A percentile compares a stretch with the other conserved stretches of the same genome.
These are phyloP conservation scores for Sebastes iracundus DNA, from an alignment of 2,797 vertebrate species.

Conservation along the genomic window DNA sequence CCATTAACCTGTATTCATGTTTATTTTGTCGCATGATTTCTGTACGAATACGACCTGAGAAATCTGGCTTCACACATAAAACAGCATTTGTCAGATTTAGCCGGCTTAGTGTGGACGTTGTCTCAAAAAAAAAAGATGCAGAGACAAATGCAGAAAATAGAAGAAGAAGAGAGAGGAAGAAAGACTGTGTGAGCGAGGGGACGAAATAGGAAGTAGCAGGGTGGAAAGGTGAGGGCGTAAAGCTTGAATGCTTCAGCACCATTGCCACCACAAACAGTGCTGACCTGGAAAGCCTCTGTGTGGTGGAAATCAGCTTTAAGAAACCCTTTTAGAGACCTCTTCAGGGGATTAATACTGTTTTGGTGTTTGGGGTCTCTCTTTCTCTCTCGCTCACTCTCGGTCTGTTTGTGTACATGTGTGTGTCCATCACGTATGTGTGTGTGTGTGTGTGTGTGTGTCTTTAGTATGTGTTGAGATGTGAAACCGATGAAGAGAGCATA, in stretches of 20 bases:
- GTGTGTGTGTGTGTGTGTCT: not conserved
- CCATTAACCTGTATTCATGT: not conserved
- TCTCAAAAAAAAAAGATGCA: not conserved
- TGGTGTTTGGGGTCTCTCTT: constrained; percentile 63
- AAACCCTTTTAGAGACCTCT: constrained; percentile 74
- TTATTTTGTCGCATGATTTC: not conserved
- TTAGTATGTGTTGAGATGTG: constrained; percentile 27
- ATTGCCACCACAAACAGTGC: constrained; percentile 68
- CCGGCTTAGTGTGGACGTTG: not conserved
- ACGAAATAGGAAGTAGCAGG: constrained; percentile 64
- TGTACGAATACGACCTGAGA: not conserved
- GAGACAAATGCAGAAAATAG: constrained; percentile 2
- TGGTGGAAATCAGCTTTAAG: constrained; percentile 70
- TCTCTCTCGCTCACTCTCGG: constrained; percentile 21
- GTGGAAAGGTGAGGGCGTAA: constrained; percentile 72
- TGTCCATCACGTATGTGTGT: not conserved
- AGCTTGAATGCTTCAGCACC: constrained; percentile 72
- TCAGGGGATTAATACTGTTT: constrained; percentile 69
- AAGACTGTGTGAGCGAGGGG: constrained; percentile 18
- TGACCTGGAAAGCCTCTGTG: constrained; percentile 72
- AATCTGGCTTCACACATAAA: not conserved
- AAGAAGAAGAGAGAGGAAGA: not conserved
- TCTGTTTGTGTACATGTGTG: constrained; percentile 42
- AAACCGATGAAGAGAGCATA: constrained; percentile 15
- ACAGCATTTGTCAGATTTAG: constrained; percentile 17